These are phyloP conservation scores for Sternotherus odoratus DNA, from an alignment of 2,797 vertebrate genomes.

Conservation along the genomic window DNA sequence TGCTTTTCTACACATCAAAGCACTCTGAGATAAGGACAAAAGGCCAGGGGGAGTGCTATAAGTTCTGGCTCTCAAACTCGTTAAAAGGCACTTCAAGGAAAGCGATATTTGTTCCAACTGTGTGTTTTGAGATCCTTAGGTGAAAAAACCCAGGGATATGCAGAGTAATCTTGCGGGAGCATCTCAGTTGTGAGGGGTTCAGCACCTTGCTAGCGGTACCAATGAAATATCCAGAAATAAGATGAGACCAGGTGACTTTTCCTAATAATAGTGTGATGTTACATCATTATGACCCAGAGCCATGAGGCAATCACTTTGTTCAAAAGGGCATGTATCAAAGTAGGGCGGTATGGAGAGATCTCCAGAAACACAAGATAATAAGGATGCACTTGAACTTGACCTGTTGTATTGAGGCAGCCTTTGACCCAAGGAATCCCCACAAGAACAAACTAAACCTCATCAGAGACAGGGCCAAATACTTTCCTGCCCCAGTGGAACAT, in stretches of 20 bases:
- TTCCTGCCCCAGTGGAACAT: background rate
- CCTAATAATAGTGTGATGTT: background rate
- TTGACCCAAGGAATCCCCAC: background rate
- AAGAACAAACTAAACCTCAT: background rate
- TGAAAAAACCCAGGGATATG: conserved; percentile 54
- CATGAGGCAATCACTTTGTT: background rate
- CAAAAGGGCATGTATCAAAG: rapidly evolving
- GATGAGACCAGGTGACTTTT: background rate
- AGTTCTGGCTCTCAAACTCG: conserved; percentile 37
- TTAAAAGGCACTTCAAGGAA: conserved; percentile 7
- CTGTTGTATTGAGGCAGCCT: background rate
- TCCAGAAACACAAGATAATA: background rate
- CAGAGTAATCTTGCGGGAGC: conserved; percentile 31
- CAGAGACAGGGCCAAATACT: background rate
- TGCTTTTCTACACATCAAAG: conserved; percentile 70
- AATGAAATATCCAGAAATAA: background rate
- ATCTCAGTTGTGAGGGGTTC: conserved; percentile 3
- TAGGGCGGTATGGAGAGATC: background rate
- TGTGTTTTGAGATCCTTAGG: conserved; percentile 56
- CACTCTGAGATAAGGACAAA: conserved; percentile 47
- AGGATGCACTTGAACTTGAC: background rate
- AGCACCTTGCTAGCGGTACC: background rate
- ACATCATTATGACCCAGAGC: background rate
- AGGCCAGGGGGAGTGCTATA: conserved; percentile 43
- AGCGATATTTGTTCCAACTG: conserved; percentile 66